Conservation (phyloP, 2,797 vertebrate species). For the Halcyon smyrnensis region DNA sequence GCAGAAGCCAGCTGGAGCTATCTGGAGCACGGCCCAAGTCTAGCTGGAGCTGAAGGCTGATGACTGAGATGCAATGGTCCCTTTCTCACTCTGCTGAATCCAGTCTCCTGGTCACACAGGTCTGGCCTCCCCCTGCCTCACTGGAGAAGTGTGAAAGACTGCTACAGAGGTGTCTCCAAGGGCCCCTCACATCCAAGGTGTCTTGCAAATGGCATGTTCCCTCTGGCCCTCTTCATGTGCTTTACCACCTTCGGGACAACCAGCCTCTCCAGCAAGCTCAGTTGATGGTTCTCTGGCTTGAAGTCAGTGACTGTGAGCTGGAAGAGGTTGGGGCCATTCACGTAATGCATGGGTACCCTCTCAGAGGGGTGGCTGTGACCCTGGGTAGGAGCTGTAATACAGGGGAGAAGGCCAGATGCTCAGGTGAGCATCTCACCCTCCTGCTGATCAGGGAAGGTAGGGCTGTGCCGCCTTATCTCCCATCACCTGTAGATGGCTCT, state of each 20-base stretch:
- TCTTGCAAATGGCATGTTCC: background rate
- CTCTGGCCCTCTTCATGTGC: too few relatives aligned
- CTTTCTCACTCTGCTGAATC: background rate
- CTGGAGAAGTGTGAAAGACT: background rate
- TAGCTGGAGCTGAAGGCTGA: background rate
- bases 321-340: background rate
- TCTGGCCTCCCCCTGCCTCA: background rate
- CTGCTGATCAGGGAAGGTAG: background rate
- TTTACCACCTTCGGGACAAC: background rate
- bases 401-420: background rate
- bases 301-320: background rate
- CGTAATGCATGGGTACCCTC: fast-evolving
- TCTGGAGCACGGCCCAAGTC: background rate
- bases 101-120: background rate
- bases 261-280: background rate
- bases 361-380: background rate
- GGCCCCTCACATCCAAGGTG: background rate
- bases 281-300: background rate
- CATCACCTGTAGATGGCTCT: constrained; percentile 68
- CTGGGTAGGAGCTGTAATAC: background rate
- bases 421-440: fast-evolving
- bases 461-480: constrained; percentile 16
- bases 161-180: background rate
- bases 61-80: background rate
- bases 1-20: background rate